phyloP scores from a whole-genome alignment of 2,888 invertebrate genomes.

The Phaonia tiefii region DNA sequence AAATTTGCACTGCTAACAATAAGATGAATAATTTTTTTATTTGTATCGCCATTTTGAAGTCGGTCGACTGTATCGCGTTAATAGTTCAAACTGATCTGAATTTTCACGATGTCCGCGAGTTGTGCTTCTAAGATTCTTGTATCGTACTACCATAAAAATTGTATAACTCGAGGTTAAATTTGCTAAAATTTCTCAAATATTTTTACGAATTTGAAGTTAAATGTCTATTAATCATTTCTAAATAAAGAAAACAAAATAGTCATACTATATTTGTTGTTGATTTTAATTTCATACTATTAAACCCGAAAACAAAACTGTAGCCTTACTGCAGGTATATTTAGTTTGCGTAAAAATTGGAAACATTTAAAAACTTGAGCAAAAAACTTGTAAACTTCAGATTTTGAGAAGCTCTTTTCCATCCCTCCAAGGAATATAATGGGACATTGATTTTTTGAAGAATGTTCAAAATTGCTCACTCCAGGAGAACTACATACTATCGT shows the following conservation, averaged over 20 bases:
- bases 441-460: too few relatives aligned
- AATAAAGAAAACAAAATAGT: not conserved
- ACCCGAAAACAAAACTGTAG: too few relatives aligned
- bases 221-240: not conserved
- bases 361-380: too few relatives aligned
- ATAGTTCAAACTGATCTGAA: not conserved
- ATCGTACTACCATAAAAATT: not conserved
- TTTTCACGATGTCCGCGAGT: not conserved
- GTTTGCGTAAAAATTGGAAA: too few relatives aligned
- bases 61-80: not conserved
- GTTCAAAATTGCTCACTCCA: too few relatives aligned
- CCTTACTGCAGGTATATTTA: too few relatives aligned
- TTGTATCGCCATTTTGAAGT: not conserved
- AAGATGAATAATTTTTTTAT: not conserved
- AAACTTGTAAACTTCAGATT: too few relatives aligned
- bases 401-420: too few relatives aligned
- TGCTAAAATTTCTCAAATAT: not conserved
- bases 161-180: not conserved
- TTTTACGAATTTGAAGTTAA: not conserved
- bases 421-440: too few relatives aligned
- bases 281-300: too few relatives aligned
- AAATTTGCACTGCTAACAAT: constrained; percentile 28
- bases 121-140: not conserved
- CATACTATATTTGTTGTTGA: too few relatives aligned
- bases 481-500: too few relatives aligned